Evolutionary conservation across 1,140 invertebrate species (phyloP).

Genomic region (Holcopasites calliopsidis): DNA sequence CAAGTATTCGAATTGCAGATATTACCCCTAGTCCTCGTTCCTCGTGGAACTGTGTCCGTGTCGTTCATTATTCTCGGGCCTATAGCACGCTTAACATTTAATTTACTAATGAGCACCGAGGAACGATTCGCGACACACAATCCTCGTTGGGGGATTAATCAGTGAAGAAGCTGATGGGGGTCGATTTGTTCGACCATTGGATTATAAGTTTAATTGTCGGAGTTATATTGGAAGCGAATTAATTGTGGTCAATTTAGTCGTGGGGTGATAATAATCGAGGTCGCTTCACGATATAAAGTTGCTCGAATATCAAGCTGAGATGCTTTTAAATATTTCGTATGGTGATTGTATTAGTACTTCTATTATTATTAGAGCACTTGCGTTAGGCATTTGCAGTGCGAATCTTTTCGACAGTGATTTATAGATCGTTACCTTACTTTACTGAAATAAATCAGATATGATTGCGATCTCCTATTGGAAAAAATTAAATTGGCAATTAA

Average conservation of each 20-base stretch:
- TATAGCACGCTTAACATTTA: slow-evolving; percentile 48
- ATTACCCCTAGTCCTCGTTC: neutral
- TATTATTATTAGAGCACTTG: too few relatives aligned
- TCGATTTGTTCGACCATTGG: neutral
- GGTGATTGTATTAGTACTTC: too few relatives aligned
- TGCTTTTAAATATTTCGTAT: too few relatives aligned
- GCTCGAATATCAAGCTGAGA: neutral
- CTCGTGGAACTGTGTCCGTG: neutral
- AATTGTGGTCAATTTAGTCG: neutral
- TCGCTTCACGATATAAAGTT: neutral
- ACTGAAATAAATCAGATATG: too few relatives aligned
- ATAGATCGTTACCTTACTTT: too few relatives aligned
- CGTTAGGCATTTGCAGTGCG: too few relatives aligned
- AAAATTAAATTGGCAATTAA: too few relatives aligned
- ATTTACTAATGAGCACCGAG: slow-evolving; percentile 60
- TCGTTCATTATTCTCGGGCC: slow-evolving; percentile 39
- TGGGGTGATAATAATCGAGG: neutral
- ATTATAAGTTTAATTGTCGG: neutral
- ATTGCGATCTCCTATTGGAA: too few relatives aligned
- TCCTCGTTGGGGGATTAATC: slow-evolving; percentile 16
- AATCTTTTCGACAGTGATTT: too few relatives aligned
- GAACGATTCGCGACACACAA: slow-evolving; percentile 2
- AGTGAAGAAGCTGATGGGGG: slow-evolving; percentile 6
- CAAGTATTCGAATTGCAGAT: slow-evolving; percentile 52
- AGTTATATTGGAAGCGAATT: slow-evolving; percentile 1